A percentile compares a stretch with the other conserved stretches of the same genome.
Conservation (phyloP, 2,888 invertebrate species). For the Copidosoma aretas region DNA sequence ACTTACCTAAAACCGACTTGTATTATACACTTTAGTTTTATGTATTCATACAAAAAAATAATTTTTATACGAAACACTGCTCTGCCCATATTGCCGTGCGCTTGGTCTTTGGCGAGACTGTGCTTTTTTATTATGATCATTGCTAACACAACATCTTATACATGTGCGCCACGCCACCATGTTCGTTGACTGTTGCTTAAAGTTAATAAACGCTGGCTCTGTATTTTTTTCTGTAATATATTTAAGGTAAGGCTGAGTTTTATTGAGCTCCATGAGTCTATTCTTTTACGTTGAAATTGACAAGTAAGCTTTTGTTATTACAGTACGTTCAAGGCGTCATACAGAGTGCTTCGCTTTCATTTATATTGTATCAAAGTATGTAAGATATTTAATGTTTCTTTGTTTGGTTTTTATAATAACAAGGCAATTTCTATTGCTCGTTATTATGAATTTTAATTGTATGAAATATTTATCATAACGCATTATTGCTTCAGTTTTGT, state of each 20-base stretch:
- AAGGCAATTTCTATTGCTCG: not conserved
- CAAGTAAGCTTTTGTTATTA: too few species aligned
- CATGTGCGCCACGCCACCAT: not conserved
- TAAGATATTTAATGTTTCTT: not conserved
- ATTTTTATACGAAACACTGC: conserved; percentile 11
- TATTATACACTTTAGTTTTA: conserved; percentile 35
- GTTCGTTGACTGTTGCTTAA: conserved; percentile 11
- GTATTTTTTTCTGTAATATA: conserved; percentile 5
- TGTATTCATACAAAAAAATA: not conserved
- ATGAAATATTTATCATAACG: not conserved
- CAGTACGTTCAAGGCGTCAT: conserved; percentile 8
- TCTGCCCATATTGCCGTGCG: conserved; percentile 31
- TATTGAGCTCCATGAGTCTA: not conserved
- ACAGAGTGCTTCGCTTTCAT: conserved; percentile 43
- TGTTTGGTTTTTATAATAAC: not conserved
- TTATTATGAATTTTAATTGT: conserved; percentile 2
- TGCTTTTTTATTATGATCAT: conserved; percentile 36
- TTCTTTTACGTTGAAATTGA: conserved; percentile 9
- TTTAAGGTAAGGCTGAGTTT: not conserved
- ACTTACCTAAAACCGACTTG: conserved; percentile 1
- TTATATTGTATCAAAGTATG: conserved; percentile 1
- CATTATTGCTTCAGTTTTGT: not conserved
- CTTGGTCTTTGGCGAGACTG: conserved; percentile 42
- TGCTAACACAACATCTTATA: conserved; percentile 29
- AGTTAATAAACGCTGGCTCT: conserved; percentile 14